These are phyloP conservation scores for Delia radicum DNA, from an alignment of 1,140 invertebrate genomes.

Conservation along the genomic window DNA sequence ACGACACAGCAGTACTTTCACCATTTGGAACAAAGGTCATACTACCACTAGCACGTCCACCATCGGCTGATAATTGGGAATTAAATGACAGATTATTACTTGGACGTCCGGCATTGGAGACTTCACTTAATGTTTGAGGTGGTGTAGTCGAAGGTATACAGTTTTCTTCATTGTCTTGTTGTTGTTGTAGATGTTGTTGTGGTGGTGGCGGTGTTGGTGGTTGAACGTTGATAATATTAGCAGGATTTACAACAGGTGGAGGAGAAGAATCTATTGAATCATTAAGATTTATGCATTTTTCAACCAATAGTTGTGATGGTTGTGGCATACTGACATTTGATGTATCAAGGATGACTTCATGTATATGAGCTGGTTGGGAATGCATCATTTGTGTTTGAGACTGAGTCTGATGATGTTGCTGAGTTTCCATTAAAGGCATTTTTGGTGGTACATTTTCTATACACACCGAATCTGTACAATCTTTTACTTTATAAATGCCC, in stretches of 20 bases:
- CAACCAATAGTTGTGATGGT: not conserved
- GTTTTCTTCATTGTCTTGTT: not conserved
- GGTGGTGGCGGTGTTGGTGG: not conserved
- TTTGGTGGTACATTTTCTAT: slow-evolving; percentile 55
- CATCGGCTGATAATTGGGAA: not conserved
- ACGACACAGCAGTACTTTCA: slow-evolving; percentile 27
- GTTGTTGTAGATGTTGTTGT: too few species aligned
- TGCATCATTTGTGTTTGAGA: not conserved
- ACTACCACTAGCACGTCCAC: not conserved
- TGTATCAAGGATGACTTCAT: not conserved
- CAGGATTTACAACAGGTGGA: not conserved
- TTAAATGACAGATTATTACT: not conserved
- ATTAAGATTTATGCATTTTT: not conserved
- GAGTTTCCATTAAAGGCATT: slow-evolving; percentile 29
- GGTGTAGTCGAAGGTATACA: not conserved
- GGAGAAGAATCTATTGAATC: slow-evolving; percentile 14
- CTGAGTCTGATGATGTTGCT: slow-evolving; percentile 10
- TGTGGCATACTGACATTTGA: not conserved
- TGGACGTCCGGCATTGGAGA: too few species aligned
- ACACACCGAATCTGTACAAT: slow-evolving; percentile 80
- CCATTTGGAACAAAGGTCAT: slow-evolving; percentile 15
- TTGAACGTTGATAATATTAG: not conserved
- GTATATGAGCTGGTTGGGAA: slow-evolving; percentile 6
- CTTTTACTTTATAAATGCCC: slow-evolving; percentile 94
- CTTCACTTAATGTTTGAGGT: too few species aligned